phyloP scores from a whole-genome alignment of 2,888 invertebrate species.

The Troglohyphantes excavatus region DNA sequence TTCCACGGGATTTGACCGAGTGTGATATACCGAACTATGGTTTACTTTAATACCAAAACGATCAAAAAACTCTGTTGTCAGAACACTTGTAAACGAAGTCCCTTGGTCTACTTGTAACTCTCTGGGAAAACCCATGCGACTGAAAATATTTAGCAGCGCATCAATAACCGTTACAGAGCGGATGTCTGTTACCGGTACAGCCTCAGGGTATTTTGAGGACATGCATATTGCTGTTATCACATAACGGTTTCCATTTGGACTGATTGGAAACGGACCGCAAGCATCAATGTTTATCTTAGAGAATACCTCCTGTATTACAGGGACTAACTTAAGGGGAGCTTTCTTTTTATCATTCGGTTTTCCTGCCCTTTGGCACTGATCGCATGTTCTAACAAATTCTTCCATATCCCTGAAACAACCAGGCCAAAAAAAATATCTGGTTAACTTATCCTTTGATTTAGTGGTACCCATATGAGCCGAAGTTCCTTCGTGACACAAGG shows the following conservation, averaged over 20 bases:
- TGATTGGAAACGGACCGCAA: conserved; percentile 5
- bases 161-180: background rate
- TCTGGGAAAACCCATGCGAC: conserved; percentile 17
- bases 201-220: conserved; percentile 32
- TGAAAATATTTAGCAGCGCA: conserved; percentile 13
- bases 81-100: conserved; percentile 26
- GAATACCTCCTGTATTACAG: background rate
- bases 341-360: conserved; percentile 31
- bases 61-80: background rate
- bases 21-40: conserved; percentile 15
- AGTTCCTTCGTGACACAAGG: conserved; percentile 26
- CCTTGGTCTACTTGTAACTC: conserved; percentile 40
- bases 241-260: conserved; percentile 19
- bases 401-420: conserved; percentile 28
- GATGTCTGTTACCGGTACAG: conserved; percentile 14
- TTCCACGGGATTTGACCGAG: conserved; percentile 37
- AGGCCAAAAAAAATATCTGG: conserved; percentile 23
- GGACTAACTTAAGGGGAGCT: conserved; percentile 27
- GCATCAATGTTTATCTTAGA: conserved; percentile 25
- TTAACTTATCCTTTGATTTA: conserved; percentile 33
- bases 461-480: conserved; percentile 12
- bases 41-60: background rate
- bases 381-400: conserved; percentile 24
- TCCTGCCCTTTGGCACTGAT: conserved; percentile 16
- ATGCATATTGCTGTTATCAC: conserved; percentile 16